Base-by-base conservation (phyloP, 1,140 invertebrate species). In the Portunus trituberculatus region DNA sequence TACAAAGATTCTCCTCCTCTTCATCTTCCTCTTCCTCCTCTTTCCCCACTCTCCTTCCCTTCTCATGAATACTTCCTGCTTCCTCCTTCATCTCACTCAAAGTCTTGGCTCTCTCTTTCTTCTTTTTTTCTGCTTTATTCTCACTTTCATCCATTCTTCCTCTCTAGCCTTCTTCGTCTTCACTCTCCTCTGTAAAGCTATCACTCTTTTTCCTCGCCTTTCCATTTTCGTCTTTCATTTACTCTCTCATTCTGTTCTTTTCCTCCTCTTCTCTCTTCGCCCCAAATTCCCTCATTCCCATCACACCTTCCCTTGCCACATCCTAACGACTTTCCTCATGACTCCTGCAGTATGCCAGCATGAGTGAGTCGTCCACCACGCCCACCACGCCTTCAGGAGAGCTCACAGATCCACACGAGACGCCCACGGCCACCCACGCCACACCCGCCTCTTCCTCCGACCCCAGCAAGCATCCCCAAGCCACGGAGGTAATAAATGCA, bases 381-480 rank as follows among this genome's bases (percentile, higher is more conserved):
- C 96, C 96, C 86, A 96, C 96, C 12, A 95, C 96, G n/a, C 96
- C 96, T 10, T 87, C 95, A 28, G 96, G 93, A 32, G 96, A 96
- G 48, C 95, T 94, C 84, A 93, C 95, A 3, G 96, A 96, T n/a
- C 76, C 87, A 92, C 84, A 95, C 93, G 89, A 84, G 7, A 52
- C 32, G 32, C 32, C 76, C 25, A 28, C 93, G 39, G 32, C 88
- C 59, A 25, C 45, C 59, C 91, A 82, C 82, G 52, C 31, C 92
- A 25, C 92, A 46, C 48, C 92, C 39, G 29, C 82, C 29, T 16
- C 29, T 59, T 31, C 91, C 91, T 39, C 76, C 31, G 32, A 92
- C 67, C 67, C 29, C n/a, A 20, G 25, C 91, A 31, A 92, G 20
- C 29, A 92, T 82, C 16, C 45, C 14, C 45, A 76, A 16, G 20